These are phyloP conservation scores for Macrochelys suwanniensis DNA, from an alignment of 2,797 vertebrate species.

Conservation along the genomic window DNA sequence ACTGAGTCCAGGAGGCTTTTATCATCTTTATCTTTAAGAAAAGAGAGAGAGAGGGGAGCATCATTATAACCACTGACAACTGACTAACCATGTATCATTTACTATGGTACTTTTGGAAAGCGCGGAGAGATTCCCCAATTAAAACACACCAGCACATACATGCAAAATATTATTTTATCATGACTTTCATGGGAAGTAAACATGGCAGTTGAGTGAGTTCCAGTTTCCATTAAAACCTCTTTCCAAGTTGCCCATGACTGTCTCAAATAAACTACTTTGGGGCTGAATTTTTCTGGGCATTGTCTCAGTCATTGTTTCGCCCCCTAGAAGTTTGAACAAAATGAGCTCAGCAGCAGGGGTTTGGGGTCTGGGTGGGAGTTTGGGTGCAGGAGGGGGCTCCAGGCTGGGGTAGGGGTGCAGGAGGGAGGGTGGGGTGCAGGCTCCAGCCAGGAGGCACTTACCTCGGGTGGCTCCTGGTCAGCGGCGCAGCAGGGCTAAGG, in stretches of 20 bases:
- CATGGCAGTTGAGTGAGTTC: not conserved
- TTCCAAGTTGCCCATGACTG: not conserved
- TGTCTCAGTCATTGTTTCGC: not conserved
- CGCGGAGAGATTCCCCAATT: not conserved
- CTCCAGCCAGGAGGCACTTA: no score
- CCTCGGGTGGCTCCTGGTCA: no score
- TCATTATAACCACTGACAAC: not conserved
- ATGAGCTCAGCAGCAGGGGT: not conserved
- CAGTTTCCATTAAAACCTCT: conserved; percentile 52
- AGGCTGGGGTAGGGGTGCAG: no score
- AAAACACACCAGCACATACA: not conserved
- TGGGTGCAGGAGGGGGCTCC: no score
- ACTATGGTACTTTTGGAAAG: not conserved
- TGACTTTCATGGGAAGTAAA: not conserved
- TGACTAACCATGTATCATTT: not conserved
- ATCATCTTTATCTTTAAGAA: conserved; percentile 81
- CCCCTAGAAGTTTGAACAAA: not conserved
- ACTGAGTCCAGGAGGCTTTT: conserved; percentile 74
- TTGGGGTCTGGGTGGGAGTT: no score
- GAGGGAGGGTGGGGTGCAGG: no score
- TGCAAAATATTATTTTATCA: not conserved
- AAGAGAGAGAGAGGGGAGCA: not conserved
- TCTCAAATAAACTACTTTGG: not conserved
- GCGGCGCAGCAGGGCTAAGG: no score
- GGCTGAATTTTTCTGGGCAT: not conserved